Evolutionary conservation across 2,888 invertebrate species (phyloP).

Genomic region (Dichetophora obliterata): DNA sequence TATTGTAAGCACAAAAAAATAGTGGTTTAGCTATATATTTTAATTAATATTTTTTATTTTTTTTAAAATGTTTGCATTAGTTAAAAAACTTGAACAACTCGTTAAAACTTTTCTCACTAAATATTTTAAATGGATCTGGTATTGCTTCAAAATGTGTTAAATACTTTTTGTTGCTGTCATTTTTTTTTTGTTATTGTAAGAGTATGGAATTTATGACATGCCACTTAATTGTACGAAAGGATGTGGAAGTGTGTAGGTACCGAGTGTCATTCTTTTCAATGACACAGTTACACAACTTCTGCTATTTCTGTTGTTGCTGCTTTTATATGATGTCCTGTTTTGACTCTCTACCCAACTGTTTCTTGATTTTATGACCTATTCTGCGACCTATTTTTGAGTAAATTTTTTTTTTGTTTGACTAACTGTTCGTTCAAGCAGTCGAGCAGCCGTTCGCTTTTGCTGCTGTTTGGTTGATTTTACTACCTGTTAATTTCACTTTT

Average conservation of each 20-base stretch:
- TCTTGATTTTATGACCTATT: too few relatives aligned
- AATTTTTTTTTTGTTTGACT: conserved; percentile 13
- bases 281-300: conserved; percentile 27
- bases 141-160: too few relatives aligned
- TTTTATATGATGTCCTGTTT: neutral
- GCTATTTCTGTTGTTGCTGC: neutral
- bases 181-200: conserved; percentile 44
- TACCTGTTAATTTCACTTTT: neutral
- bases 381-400: conserved; percentile 15
- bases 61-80: too few relatives aligned
- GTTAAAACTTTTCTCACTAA: too few relatives aligned
- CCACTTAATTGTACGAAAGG: conserved; percentile 64
- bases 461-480: neutral
- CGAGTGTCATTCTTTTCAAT: conserved; percentile 25
- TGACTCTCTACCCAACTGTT: too few relatives aligned
- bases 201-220: conserved; percentile 62
- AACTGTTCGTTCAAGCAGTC: too few relatives aligned
- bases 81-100: too few relatives aligned
- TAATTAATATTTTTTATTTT: too few relatives aligned
- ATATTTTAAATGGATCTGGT: too few relatives aligned
- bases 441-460: neutral
- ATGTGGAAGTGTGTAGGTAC: conserved; percentile 49
- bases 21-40: too few relatives aligned
- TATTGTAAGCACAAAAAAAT: too few relatives aligned
- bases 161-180: too few relatives aligned